phyloP scores from a whole-genome alignment of 2,113 vertebrate species.

The Pithys albifrons region DNA sequence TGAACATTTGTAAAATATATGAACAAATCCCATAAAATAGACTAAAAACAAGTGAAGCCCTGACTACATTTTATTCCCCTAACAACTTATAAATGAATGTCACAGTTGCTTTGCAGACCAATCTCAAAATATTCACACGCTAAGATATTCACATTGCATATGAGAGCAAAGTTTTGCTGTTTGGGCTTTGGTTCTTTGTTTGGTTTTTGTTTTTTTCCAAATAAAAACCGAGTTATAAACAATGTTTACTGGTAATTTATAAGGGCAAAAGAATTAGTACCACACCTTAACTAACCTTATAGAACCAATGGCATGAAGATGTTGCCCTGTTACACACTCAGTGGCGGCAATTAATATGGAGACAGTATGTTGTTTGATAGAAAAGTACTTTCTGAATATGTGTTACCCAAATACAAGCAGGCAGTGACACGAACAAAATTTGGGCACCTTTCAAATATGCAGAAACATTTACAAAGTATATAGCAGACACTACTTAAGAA shows the following conservation, averaged over 20 bases:
- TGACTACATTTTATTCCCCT: not conserved
- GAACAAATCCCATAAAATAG: not conserved
- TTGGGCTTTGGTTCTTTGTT: not conserved
- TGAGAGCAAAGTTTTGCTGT: not conserved
- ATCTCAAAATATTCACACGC: not conserved
- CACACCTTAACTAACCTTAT: not conserved
- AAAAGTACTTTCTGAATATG: not conserved
- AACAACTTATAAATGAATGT: not conserved
- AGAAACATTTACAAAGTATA: not conserved
- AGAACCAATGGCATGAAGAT: not conserved
- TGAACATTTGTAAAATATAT: not conserved
- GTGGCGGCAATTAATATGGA: not conserved
- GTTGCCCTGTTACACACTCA: not conserved
- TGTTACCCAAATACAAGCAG: not conserved
- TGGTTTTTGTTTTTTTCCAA: fast-evolving
- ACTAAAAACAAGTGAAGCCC: not conserved
- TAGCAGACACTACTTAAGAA: not conserved
- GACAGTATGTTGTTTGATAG: not conserved
- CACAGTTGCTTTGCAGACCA: not conserved
- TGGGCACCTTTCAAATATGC: not conserved
- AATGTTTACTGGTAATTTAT: not conserved
- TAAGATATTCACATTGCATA: not conserved
- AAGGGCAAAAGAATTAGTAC: not conserved
- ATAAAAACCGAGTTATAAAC: not conserved
- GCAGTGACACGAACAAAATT: not conserved